Evolutionary conservation across 2,797 vertebrate species (phyloP), one percentile per base, ranked within the genome.

Genomic region (Carapus acus): DNA sequence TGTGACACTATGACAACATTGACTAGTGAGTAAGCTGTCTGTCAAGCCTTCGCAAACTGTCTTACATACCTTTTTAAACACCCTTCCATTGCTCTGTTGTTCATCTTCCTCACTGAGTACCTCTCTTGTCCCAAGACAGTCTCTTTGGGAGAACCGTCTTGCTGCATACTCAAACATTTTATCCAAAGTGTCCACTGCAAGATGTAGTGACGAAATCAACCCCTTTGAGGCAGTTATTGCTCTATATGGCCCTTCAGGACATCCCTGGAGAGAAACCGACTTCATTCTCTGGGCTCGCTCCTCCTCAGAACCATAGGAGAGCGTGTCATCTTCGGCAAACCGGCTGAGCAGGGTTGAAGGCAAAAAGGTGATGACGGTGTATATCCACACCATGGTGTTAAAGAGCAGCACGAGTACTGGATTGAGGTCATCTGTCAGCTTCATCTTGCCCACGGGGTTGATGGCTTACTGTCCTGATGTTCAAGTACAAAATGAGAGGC

Each of bases 51-150:
- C 14, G 34, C 6, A 36, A 7, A 13, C 31, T 4, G 24, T 27
- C 24, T 27, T 33, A 2, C n/a, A 58, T 83, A 98, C 95, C 93
- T 98, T 98, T 64, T 94, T 96, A 83, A 96, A 97, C 71, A 96
- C 73, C 73, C 91, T 95, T 47, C 94, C 95, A 8, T 92, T 94
- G 36, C 86, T 87, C 55, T 95, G 94, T 15, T 78, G 74, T 86
- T 96, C 94, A 42, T 97, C 93, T 75, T 96, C 93, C 65, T 96
- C 93, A 20, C 86, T 93, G 49, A 98, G 84, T 67, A 98, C 64
- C 80, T 94, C 90, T 56, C 95, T 89, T 0, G 91, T 95, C 50
- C 94, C 94, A 43, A 97, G 76, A 38, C 93, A 94, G 37, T 89
- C 87, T 69, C 81, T 88, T 68, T 86, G 65, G 20, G 89, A 88